phyloP scores from a whole-genome alignment of 2,113 vertebrate species.

The Gorsachius goisagi region DNA sequence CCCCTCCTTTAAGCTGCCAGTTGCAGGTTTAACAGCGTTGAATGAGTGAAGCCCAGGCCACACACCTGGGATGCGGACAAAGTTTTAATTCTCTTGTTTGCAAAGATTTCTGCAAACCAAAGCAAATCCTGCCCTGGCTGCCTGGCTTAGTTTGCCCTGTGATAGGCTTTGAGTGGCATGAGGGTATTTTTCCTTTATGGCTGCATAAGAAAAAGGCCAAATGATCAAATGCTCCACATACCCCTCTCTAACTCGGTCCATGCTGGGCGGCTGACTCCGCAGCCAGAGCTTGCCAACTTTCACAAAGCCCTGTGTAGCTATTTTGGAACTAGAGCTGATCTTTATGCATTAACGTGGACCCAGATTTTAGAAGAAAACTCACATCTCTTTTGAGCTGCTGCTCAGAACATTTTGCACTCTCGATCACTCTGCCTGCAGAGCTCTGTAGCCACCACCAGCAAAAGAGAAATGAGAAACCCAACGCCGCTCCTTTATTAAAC shows the following conservation, averaged over 20 bases:
- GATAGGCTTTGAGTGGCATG: not conserved
- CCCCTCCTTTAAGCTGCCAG: accelerated
- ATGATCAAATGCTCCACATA: not conserved
- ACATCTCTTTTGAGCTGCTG: not conserved
- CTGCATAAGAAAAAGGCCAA: conserved; percentile 7
- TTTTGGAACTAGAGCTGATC: conserved; percentile 34
- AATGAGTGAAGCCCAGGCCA: not conserved
- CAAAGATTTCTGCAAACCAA: not conserved
- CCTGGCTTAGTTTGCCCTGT: not conserved
- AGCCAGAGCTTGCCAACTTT: not conserved
- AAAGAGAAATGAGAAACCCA: not conserved
- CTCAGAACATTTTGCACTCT: conserved; percentile 38
- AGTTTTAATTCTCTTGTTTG: not conserved
- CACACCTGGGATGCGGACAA: not conserved
- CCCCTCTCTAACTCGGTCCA: not conserved
- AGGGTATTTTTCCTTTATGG: not conserved
- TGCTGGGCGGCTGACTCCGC: not conserved
- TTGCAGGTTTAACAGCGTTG: not conserved
- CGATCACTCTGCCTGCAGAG: not conserved
- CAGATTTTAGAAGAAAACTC: conserved; percentile 17
- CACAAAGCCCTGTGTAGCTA: not conserved
- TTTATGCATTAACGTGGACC: not conserved
- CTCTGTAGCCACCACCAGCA: not conserved
- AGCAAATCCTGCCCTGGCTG: not conserved
- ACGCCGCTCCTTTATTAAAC: not conserved